A percentile compares a stretch with the other conserved stretches of the same genome.
Conservation (phyloP, 2,888 invertebrate species). For the Dinocampus coccinellae region DNA sequence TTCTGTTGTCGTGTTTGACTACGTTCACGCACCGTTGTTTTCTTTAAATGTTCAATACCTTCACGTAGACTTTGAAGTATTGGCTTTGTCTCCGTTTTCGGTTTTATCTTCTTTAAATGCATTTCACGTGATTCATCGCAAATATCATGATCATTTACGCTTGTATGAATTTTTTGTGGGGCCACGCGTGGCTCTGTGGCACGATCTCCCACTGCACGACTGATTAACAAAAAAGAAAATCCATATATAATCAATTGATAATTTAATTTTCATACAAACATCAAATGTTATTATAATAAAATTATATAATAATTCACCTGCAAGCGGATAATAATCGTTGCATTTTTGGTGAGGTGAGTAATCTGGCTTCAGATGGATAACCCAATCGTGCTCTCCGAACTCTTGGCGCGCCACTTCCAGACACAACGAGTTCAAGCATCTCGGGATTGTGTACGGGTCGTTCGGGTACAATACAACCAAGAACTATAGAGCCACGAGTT, state of each 20-base stretch:
- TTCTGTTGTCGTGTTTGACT: conserved; percentile 50
- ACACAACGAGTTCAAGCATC: conserved; percentile 66
- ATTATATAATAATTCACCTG: conserved; percentile 65
- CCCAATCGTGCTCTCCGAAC: conserved; percentile 64
- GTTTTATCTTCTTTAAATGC: conserved; percentile 65
- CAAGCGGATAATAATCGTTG: conserved; percentile 70
- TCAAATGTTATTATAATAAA: no score
- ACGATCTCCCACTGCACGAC: conserved; percentile 65
- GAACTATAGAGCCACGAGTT: conserved; percentile 69
- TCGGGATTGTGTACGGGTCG: conserved; percentile 67
- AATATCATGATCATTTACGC: conserved; percentile 13
- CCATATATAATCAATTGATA: neutral
- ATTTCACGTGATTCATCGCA: conserved; percentile 62
- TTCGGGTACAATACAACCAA: conserved; percentile 71
- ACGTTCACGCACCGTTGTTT: conserved; percentile 55
- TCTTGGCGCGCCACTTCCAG: conserved; percentile 65
- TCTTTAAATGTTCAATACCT: conserved; percentile 63
- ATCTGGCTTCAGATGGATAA: conserved; percentile 68
- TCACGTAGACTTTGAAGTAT: conserved; percentile 64
- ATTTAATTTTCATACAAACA: no score
- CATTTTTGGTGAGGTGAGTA: conserved; percentile 70
- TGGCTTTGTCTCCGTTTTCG: conserved; percentile 63
- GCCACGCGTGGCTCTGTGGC: conserved; percentile 67
- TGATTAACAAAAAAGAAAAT: conserved; percentile 35
- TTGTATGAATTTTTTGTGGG: conserved; percentile 59